phyloP scores from a whole-genome alignment of 2,888 invertebrate species.

The Chrysotoxum bicinctum region DNA sequence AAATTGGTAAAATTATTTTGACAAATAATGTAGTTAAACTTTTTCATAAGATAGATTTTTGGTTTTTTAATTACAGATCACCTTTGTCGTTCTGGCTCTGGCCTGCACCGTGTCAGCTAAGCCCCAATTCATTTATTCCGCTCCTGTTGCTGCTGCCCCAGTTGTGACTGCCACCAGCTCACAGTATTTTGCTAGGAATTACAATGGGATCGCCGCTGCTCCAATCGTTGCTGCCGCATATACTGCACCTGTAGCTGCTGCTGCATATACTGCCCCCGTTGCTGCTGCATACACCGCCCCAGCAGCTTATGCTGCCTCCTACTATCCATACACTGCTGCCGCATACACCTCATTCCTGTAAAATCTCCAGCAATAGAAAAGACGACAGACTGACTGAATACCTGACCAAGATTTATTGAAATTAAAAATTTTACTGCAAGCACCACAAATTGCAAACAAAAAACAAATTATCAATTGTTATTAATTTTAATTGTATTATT shows the following conservation, averaged over 20 bases:
- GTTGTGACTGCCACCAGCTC: constrained; percentile 84
- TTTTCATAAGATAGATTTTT: background rate
- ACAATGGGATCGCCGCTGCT: constrained; percentile 83
- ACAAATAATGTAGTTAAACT: background rate
- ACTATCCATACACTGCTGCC: constrained; percentile 68
- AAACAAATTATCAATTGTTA: constrained; percentile 11
- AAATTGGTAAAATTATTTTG: constrained; percentile 58
- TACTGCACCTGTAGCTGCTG: constrained; percentile 76
- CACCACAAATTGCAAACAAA: constrained; percentile 7
- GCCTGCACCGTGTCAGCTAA: constrained; percentile 83
- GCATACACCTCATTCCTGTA: constrained; percentile 76
- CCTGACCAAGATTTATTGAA: constrained; percentile 30
- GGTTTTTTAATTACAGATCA: constrained; percentile 75
- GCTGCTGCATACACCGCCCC: constrained; percentile 73
- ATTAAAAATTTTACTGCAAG: constrained; percentile 7
- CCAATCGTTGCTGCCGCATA: constrained; percentile 77
- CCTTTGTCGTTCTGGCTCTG: constrained; percentile 81
- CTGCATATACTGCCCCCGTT: constrained; percentile 75
- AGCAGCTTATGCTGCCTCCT: constrained; percentile 75
- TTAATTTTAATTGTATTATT: background rate
- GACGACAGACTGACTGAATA: constrained; percentile 28
- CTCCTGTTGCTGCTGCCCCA: constrained; percentile 78
- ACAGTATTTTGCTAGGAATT: constrained; percentile 84
- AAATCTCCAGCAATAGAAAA: background rate
- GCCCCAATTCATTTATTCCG: constrained; percentile 77